These are phyloP conservation scores for Carassius auratus DNA, from an alignment of 2,113 vertebrate genomes.

Conservation along the genomic window DNA sequence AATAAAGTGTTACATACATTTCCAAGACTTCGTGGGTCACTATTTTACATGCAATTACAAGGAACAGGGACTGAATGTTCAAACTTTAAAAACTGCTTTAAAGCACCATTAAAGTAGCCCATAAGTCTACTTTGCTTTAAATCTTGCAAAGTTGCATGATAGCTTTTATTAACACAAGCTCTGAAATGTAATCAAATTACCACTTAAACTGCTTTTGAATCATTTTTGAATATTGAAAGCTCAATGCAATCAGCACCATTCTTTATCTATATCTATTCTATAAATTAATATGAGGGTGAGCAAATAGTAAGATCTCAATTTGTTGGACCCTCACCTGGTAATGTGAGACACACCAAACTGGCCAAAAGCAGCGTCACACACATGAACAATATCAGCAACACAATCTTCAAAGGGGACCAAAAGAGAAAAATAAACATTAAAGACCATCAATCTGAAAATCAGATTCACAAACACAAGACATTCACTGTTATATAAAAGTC, in stretches of 20 bases:
- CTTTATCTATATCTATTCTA: neutral
- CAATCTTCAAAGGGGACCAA: constrained; percentile 79
- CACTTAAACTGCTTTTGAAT: neutral
- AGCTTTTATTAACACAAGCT: neutral
- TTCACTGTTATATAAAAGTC: neutral
- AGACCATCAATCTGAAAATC: neutral
- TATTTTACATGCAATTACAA: neutral
- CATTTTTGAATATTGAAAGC: neutral
- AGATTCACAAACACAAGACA: neutral
- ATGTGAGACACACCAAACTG: constrained; percentile 95
- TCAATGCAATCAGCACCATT: neutral
- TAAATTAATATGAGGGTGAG: neutral
- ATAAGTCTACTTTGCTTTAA: neutral
- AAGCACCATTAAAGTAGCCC: neutral
- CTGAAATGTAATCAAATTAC: neutral
- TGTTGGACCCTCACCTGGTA: constrained; percentile 85
- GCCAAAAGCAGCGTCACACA: constrained; percentile 94
- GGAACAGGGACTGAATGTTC: neutral
- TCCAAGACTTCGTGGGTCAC: neutral
- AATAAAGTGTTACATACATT: neutral
- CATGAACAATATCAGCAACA: constrained; percentile 95
- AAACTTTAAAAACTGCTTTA: neutral
- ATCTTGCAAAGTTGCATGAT: neutral
- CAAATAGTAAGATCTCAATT: neutral
- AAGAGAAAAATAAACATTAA: neutral